Conservation (phyloP, 2,888 invertebrate species). For the Campoletis raptor region DNA sequence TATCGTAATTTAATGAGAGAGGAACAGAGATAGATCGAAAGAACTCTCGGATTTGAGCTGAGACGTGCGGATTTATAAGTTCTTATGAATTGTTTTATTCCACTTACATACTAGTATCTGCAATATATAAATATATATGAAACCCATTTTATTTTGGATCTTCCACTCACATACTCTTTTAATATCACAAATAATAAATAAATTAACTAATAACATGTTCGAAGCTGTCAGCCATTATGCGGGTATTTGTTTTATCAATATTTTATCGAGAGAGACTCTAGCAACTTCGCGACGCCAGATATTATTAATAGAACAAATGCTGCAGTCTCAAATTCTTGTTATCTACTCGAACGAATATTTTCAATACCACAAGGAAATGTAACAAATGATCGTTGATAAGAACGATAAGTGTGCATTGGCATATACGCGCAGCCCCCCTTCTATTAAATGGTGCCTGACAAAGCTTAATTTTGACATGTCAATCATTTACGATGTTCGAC, state of each 20-base stretch:
- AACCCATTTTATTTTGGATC: background rate
- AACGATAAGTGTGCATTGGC: background rate
- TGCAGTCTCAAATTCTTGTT: constrained; percentile 32
- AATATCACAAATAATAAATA: constrained; percentile 8
- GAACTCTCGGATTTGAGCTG: background rate
- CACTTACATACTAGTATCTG: constrained; percentile 18
- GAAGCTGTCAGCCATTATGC: constrained; percentile 48
- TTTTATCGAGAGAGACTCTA: constrained; percentile 25
- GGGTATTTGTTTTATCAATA: constrained; percentile 33
- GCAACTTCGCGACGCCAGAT: constrained; percentile 18
- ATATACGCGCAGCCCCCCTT: background rate
- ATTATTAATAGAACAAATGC: constrained; percentile 24
- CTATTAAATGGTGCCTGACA: background rate
- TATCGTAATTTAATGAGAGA: constrained; percentile 36
- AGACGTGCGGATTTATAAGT: background rate
- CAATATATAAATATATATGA: background rate
- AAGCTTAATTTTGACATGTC: background rate
- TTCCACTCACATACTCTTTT: background rate
- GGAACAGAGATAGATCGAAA: background rate
- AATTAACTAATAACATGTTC: constrained; percentile 46
- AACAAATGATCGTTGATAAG: constrained; percentile 41
- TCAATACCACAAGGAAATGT: background rate
- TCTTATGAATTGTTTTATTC: constrained; percentile 32
- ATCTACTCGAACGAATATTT: constrained; percentile 6
- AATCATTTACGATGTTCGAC: constrained; percentile 1